phyloP scores from a whole-genome alignment of 2,113 vertebrate species.

The Pygoscelis adeliae region DNA sequence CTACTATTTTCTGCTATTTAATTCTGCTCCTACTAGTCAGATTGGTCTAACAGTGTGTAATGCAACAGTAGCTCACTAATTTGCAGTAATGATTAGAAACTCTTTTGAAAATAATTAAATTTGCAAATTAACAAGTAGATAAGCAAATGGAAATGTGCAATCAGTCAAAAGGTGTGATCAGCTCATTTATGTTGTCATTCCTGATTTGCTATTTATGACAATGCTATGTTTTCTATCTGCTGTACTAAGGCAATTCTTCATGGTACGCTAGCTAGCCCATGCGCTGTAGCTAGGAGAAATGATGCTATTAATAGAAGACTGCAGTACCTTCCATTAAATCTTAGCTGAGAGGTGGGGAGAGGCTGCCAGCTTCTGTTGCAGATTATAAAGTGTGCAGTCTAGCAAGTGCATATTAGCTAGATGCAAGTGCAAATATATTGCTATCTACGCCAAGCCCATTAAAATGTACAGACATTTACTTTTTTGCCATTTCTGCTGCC shows the following conservation, averaged over 20 bases:
- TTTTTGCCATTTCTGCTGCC: slow-evolving; percentile 22
- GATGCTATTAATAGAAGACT: slow-evolving; percentile 69
- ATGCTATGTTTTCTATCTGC: not conserved
- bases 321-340: slow-evolving; percentile 69
- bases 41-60: slow-evolving; percentile 28
- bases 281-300: slow-evolving; percentile 42
- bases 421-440: slow-evolving; percentile 27
- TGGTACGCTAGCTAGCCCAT: not conserved
- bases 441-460: not conserved
- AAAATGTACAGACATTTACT: slow-evolving; percentile 29
- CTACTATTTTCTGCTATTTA: slow-evolving; percentile 24
- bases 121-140: slow-evolving; percentile 41
- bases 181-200: slow-evolving; percentile 10
- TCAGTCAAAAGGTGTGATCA: slow-evolving; percentile 37
- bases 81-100: slow-evolving; percentile 42
- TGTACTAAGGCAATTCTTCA: slow-evolving; percentile 20
- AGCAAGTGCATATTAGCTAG: slow-evolving; percentile 49
- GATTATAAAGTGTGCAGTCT: slow-evolving; percentile 60
- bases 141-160: slow-evolving; percentile 41
- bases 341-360: slow-evolving; percentile 58
- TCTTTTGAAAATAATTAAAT: slow-evolving; percentile 55
- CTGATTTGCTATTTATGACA: slow-evolving; percentile 35
- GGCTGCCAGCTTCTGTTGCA: slow-evolving; percentile 53
- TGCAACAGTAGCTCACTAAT: slow-evolving; percentile 47
- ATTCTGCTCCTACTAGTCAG: not conserved